These are phyloP conservation scores for Bombylius major DNA, from an alignment of 2,888 invertebrate genomes.

Conservation along the genomic window DNA sequence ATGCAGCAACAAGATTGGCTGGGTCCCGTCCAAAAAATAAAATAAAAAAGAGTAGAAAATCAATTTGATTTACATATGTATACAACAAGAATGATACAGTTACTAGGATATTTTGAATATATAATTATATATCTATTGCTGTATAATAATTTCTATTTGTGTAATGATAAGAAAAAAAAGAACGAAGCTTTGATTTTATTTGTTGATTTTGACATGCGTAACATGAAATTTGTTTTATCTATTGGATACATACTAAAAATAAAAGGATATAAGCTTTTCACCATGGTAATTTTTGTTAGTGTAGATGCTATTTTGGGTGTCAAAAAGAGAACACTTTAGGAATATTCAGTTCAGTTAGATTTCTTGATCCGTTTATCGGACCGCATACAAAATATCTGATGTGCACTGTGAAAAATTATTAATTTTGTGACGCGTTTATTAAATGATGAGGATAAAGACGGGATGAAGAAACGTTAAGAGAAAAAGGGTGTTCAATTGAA, in stretches of 20 bases:
- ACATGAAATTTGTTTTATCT: not conserved
- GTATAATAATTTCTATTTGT: too few species aligned
- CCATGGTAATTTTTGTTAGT: constrained; percentile 4
- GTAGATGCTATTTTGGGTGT: not conserved
- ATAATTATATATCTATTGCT: not conserved
- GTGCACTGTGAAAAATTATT: too few species aligned
- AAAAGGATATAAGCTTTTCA: constrained; percentile 8
- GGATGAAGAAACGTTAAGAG: too few species aligned
- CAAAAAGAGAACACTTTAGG: constrained; percentile 6
- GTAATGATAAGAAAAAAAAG: too few species aligned
- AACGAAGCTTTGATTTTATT: not conserved
- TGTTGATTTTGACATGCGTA: not conserved
- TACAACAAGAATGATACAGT: constrained; percentile 12
- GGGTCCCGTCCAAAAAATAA: not conserved
- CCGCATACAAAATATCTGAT: not conserved
- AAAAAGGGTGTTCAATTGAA: too few species aligned
- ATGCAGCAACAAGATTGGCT: constrained; percentile 18
- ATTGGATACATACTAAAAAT: not conserved
- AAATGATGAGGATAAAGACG: too few species aligned
- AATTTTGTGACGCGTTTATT: not conserved
- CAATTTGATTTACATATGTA: constrained; percentile 9
- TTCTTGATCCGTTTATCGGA: constrained; percentile 7
- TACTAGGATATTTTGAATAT: not conserved
- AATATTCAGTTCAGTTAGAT: constrained; percentile 1
- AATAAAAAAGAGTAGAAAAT: not conserved